These are phyloP conservation scores for Ellobius talpinus DNA, from an alignment of 2,113 vertebrate genomes.

Conservation along the genomic window DNA sequence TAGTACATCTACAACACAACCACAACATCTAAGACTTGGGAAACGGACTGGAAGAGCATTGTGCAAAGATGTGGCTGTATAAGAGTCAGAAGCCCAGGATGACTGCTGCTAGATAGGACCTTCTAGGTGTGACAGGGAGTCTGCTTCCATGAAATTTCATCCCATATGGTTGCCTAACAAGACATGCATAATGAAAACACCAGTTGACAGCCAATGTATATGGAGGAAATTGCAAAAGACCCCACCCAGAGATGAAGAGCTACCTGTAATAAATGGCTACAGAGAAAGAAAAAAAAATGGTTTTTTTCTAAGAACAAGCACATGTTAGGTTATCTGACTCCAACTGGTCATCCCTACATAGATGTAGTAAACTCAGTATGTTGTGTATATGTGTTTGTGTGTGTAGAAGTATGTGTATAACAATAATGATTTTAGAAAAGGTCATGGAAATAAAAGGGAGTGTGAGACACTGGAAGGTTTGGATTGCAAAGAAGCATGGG, in stretches of 20 bases:
- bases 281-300: background rate
- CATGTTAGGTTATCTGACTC: background rate
- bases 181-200: background rate
- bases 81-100: background rate
- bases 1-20: background rate
- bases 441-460: background rate
- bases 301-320: background rate
- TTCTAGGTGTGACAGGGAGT: background rate
- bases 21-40: background rate
- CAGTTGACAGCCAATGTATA: background rate
- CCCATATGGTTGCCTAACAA: background rate
- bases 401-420: background rate
- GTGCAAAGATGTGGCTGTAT: background rate
- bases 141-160: background rate
- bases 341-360: background rate
- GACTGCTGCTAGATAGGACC: background rate
- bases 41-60: too few species aligned
- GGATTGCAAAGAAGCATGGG: background rate
- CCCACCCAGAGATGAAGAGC: background rate
- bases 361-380: background rate
- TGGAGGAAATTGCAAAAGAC: background rate
- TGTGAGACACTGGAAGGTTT: background rate
- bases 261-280: background rate
- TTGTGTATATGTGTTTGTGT: background rate
- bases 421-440: background rate